phyloP scores from a whole-genome alignment of 2,888 invertebrate genomes.

The Drosophila paranaensis region DNA sequence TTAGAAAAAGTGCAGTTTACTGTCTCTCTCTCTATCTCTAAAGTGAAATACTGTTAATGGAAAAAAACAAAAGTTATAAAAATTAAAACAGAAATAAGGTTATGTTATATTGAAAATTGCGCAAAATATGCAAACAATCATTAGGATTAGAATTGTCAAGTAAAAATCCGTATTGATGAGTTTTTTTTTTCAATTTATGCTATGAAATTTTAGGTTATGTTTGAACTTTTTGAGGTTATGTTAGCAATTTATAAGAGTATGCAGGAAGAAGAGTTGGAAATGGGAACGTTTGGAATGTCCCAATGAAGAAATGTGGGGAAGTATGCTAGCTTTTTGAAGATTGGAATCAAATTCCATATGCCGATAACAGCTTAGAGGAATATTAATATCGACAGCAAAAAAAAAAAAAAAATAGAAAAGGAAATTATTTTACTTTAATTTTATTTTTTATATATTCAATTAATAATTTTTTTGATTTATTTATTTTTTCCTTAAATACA shows the following conservation, averaged over 20 bases:
- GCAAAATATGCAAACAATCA: neutral
- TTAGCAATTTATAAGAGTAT: neutral
- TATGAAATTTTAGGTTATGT: neutral
- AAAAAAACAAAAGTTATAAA: neutral
- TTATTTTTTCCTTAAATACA: neutral
- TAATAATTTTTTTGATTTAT: neutral
- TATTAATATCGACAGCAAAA: neutral
- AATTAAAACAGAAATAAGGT: neutral
- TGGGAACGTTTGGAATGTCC: neutral
- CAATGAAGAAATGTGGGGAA: too few relatives aligned
- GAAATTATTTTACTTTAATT: neutral
- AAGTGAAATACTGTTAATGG: neutral
- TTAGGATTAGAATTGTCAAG: neutral
- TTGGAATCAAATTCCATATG: neutral
- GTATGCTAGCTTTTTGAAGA: neutral
- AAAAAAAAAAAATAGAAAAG: neutral
- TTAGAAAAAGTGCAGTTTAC: conserved; percentile 3
- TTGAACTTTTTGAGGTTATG: neutral
- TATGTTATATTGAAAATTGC: neutral
- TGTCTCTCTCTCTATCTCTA: neutral
- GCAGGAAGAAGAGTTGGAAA: neutral
- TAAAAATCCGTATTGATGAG: too few relatives aligned
- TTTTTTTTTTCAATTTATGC: neutral
- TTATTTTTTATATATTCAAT: neutral
- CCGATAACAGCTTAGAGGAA: neutral